phyloP scores from a whole-genome alignment of 2,888 invertebrate species.

The Ceratothoa steindachneri region DNA sequence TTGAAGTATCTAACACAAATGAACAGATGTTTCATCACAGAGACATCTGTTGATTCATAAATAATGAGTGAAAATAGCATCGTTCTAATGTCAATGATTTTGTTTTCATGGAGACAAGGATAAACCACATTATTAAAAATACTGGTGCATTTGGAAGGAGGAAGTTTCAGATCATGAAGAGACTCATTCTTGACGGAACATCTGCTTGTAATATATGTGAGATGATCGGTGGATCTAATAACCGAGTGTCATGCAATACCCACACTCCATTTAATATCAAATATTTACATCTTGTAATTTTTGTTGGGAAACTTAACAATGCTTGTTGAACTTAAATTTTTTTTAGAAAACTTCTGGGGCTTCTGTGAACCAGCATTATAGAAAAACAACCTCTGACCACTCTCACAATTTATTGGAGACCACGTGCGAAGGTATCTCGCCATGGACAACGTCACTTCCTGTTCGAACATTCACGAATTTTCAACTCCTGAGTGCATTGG shows the following conservation, averaged over 20 bases:
- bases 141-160: too few species aligned
- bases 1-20: constrained; percentile 9
- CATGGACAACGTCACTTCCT: too few species aligned
- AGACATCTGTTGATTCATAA: constrained; percentile 3
- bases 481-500: too few species aligned
- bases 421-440: too few species aligned
- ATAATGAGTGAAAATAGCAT: constrained; percentile 5
- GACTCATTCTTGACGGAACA: neutral
- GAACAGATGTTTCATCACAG: neutral
- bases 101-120: neutral
- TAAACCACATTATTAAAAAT: neutral
- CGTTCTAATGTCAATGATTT: neutral
- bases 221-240: constrained; percentile 13
- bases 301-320: neutral
- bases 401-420: too few species aligned
- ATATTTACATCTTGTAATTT: neutral
- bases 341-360: too few species aligned
- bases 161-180: constrained; percentile 1
- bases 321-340: neutral
- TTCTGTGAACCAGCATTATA: neutral
- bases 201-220: neutral
- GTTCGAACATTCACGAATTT: too few species aligned
- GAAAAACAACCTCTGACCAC: too few species aligned
- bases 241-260: constrained; percentile 4
- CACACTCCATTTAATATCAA: constrained; percentile 9